phyloP scores from a whole-genome alignment of 1,140 invertebrate species.

The Neotoxoptera formosana region DNA sequence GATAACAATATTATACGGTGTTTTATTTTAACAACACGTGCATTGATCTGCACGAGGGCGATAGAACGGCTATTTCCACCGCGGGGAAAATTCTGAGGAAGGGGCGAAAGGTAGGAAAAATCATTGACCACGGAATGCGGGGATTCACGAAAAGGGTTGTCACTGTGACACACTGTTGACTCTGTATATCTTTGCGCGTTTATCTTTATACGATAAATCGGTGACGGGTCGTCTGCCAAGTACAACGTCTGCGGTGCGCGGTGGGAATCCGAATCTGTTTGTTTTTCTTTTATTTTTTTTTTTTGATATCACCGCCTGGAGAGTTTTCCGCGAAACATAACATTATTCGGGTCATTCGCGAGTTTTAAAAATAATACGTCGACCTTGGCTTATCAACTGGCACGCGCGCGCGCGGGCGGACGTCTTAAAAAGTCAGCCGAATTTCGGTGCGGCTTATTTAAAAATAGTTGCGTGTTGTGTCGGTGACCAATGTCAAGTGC shows the following conservation, averaged over 20 bases:
- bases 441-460: slow-evolving; percentile 21
- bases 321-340: not conserved
- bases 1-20: not conserved
- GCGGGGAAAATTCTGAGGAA: not conserved
- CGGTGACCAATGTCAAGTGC: slow-evolving; percentile 32
- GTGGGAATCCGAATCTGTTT: not conserved
- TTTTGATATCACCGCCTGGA: not conserved
- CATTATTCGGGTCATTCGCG: not conserved
- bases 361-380: slow-evolving; percentile 16
- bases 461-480: slow-evolving; percentile 6
- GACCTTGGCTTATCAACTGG: not conserved
- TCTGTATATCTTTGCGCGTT: not conserved
- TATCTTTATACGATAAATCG: not conserved
- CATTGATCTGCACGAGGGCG: not conserved
- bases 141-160: not conserved
- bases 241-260: not conserved
- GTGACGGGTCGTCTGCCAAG: not conserved
- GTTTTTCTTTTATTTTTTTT: too few species aligned
- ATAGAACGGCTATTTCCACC: not conserved
- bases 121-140: not conserved
- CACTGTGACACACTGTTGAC: not conserved
- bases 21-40: not conserved
- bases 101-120: not conserved
- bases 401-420: slow-evolving; percentile 12
- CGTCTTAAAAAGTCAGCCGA: not conserved